phyloP scores from a whole-genome alignment of 2,113 vertebrate species.

The Corydoras maculifer region DNA sequence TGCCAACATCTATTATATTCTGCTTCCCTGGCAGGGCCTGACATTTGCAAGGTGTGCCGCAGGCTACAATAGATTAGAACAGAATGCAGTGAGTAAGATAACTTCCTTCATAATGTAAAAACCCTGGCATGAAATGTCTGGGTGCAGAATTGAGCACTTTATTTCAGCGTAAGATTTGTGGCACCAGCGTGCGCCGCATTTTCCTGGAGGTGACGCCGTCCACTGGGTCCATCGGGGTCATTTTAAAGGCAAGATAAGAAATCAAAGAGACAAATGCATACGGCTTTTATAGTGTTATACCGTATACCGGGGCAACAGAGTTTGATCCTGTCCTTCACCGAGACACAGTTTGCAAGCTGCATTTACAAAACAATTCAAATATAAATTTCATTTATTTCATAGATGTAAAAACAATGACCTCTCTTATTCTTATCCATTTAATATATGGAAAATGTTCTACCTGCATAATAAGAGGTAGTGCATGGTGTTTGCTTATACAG shows the following conservation, averaged over 20 bases:
- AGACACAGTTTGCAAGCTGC: too few relatives aligned
- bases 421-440: too few relatives aligned
- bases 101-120: not conserved
- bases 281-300: conserved; percentile 20
- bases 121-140: not conserved
- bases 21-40: conserved; percentile 12
- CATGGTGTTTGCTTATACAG: too few relatives aligned
- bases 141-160: not conserved
- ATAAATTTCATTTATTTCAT: too few relatives aligned
- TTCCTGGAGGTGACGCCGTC: not conserved
- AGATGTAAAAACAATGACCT: too few relatives aligned
- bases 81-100: not conserved
- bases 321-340: too few relatives aligned
- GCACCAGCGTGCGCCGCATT: not conserved
- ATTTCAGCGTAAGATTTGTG: conserved; percentile 11
- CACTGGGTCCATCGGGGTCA: conserved; percentile 6
- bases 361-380: too few relatives aligned
- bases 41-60: conserved; percentile 27
- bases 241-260: conserved; percentile 1
- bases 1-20: conserved; percentile 23
- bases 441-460: too few relatives aligned
- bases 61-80: conserved; percentile 22
- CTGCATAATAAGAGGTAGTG: too few relatives aligned
- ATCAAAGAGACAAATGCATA: conserved; percentile 19
- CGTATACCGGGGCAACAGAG: too few relatives aligned